A percentile compares a stretch with the other conserved stretches of the same genome.
Conservation (phyloP, 2,797 vertebrate genomes). For the Paramormyrops hopkinsi region DNA sequence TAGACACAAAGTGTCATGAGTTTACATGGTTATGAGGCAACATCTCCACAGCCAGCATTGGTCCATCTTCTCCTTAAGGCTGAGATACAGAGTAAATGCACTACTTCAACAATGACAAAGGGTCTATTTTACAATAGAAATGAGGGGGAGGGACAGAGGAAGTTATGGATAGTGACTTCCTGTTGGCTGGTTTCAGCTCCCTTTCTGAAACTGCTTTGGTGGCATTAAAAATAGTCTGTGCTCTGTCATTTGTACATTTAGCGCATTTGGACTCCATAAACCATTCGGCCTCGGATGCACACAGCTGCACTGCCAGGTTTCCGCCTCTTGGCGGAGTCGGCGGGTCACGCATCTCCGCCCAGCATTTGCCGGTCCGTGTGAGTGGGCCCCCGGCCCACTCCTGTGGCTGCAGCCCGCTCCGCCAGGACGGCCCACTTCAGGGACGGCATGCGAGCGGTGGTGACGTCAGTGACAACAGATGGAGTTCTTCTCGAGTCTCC, state of each 20-base stretch:
- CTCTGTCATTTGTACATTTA: conserved; percentile 5
- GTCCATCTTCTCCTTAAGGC: neutral
- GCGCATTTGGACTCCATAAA: neutral
- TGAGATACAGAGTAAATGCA: neutral
- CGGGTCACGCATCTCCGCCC: neutral
- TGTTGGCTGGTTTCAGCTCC: neutral
- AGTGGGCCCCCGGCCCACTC: neutral
- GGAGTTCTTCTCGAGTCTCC: conserved; percentile 1
- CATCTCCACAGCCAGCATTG: neutral
- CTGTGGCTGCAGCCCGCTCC: neutral
- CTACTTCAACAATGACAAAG: neutral
- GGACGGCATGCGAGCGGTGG: neutral
- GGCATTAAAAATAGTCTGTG: neutral
- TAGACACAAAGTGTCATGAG: neutral
- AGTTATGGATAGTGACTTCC: neutral
- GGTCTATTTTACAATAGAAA: neutral
- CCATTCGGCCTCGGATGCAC: neutral
- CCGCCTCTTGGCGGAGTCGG: neutral
- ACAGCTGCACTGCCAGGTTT: conserved; percentile 3
- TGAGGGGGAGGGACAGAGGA: neutral
- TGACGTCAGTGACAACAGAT: conserved; percentile 10
- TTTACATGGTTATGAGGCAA: neutral
- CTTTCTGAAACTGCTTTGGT: neutral
- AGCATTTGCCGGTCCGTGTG: neutral
- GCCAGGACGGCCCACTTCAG: conserved; percentile 1